These are phyloP conservation scores for Thermophis baileyi DNA, from an alignment of 2,113 vertebrate genomes.

Conservation along the genomic window DNA sequence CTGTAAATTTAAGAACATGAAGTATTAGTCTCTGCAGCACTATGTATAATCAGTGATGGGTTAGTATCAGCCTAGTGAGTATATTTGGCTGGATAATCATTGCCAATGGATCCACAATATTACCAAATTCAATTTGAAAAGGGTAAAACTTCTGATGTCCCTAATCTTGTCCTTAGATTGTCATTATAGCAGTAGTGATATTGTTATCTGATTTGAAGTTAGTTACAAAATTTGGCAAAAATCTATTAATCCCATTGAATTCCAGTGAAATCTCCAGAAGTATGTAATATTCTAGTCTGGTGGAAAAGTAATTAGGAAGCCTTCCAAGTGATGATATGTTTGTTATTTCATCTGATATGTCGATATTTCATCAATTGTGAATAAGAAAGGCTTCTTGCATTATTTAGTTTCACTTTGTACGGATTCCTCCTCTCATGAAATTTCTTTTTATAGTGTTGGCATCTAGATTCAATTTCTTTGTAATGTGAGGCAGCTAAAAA, in stretches of 20 bases:
- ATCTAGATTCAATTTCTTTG: not conserved
- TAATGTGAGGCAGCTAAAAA: not conserved
- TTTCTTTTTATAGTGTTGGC: not conserved
- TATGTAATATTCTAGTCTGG: not conserved
- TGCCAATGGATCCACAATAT: not conserved
- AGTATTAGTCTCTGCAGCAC: not conserved
- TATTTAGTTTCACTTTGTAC: not conserved
- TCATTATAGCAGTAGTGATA: not conserved
- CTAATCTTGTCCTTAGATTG: not conserved
- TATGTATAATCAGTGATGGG: not conserved
- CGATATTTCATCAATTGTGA: not conserved
- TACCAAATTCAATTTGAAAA: not conserved
- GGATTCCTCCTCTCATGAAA: not conserved
- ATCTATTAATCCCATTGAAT: not conserved
- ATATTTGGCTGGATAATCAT: not conserved
- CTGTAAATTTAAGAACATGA: not conserved
- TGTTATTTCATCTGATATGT: not conserved
- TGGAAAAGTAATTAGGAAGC: not conserved
- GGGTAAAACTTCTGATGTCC: not conserved
- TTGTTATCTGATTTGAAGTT: not conserved
- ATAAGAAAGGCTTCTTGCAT: not conserved
- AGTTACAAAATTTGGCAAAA: not conserved
- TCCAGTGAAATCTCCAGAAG: not conserved
- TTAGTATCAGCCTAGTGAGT: not conserved
- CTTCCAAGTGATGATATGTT: not conserved